phyloP scores from a whole-genome alignment of 1,140 invertebrate species.

The Nixonia krombeini region DNA sequence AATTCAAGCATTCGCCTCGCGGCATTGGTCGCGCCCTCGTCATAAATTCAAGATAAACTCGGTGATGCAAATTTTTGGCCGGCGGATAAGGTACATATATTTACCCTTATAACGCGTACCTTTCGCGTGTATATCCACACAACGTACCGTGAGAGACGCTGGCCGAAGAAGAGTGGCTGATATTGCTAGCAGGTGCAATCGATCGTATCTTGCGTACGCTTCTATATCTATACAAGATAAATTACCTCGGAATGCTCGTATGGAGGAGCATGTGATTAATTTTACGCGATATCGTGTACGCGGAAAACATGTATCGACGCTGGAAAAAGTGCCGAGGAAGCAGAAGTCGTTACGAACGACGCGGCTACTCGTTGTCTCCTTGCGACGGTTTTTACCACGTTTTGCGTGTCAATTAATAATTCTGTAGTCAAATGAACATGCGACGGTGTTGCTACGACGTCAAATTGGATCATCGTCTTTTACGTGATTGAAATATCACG shows the following conservation, averaged over 20 bases:
- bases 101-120: not conserved
- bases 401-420: no score
- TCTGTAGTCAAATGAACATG: no score
- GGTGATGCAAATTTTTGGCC: conserved; percentile 1
- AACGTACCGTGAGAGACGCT: conserved; percentile 1
- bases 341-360: conserved; percentile 7
- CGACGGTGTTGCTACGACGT: no score
- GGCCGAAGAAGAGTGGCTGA: not conserved
- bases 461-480: no score
- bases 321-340: conserved; percentile 11
- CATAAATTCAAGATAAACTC: not conserved
- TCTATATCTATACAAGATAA: conserved; percentile 9
- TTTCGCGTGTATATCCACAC: not conserved
- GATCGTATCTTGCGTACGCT: conserved; percentile 7
- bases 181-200: conserved; percentile 9
- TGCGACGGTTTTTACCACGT: not conserved
- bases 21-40: not conserved
- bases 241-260: conserved; percentile 12
- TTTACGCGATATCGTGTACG: conserved; percentile 12
- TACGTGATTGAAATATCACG: no score
- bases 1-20: no score
- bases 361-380: conserved; percentile 2
- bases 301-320: conserved; percentile 4
- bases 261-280: conserved; percentile 14
- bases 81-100: conserved; percentile 1